A percentile compares a stretch with the other conserved stretches of the same genome.
Evolutionary conservation across 2,113 vertebrate species (phyloP).

Genomic region (Etheostoma cragini): DNA sequence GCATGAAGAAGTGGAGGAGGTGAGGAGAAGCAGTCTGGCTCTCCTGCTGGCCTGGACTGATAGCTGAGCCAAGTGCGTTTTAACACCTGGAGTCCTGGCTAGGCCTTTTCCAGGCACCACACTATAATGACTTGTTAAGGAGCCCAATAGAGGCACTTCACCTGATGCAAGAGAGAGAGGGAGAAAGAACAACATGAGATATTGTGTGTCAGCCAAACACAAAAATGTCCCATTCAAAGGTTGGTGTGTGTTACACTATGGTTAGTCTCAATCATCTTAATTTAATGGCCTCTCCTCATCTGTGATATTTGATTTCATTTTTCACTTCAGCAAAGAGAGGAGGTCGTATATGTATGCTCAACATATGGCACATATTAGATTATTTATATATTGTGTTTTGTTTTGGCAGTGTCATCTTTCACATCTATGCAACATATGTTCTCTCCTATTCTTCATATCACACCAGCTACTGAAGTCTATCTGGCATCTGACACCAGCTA

Average conservation of each 20-base stretch:
- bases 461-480: slow-evolving; percentile 66
- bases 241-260: slow-evolving; percentile 59
- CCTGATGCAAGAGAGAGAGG: slow-evolving; percentile 63
- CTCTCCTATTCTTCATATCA: slow-evolving; percentile 66
- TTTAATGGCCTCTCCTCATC: slow-evolving; percentile 70
- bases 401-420: slow-evolving; percentile 74
- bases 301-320: slow-evolving; percentile 81
- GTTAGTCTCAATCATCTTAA: slow-evolving; percentile 61
- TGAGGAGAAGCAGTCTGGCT: slow-evolving; percentile 32
- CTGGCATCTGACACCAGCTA: slow-evolving; percentile 61
- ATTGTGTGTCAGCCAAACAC: slow-evolving; percentile 72
- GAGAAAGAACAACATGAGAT: slow-evolving; percentile 44
- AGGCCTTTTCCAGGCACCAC: slow-evolving; percentile 52
- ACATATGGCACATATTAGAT: slow-evolving; percentile 82
- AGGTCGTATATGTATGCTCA: slow-evolving; percentile 70
- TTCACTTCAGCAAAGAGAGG: slow-evolving; percentile 57
- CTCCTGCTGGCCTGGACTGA: slow-evolving; percentile 40
- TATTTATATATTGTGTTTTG: slow-evolving; percentile 79
- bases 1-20: slow-evolving; percentile 20
- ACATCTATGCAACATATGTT: slow-evolving; percentile 78
- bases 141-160: slow-evolving; percentile 70
- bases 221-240: slow-evolving; percentile 63
- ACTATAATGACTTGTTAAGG: slow-evolving; percentile 69
- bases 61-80: slow-evolving; percentile 58
- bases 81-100: slow-evolving; percentile 73